Conservation (phyloP, 2,888 invertebrate genomes). For the Hemaris fuciformis region DNA sequence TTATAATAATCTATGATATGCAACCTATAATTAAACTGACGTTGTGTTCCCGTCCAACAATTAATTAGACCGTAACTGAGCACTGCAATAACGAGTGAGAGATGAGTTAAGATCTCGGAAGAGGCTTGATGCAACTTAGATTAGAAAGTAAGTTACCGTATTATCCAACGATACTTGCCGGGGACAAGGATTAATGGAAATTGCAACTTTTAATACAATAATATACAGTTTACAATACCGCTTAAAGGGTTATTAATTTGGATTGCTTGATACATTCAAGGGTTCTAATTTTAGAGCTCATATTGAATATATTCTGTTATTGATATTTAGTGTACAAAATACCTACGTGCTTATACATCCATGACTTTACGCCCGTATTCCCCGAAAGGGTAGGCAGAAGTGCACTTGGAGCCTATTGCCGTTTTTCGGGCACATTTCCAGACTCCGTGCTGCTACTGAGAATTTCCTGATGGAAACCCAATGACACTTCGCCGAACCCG, state of each 20-base stretch:
- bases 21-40: slow-evolving; percentile 65
- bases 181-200: slow-evolving; percentile 30
- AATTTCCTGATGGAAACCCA: too few relatives aligned
- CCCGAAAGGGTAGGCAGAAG: too few relatives aligned
- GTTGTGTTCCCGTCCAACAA: slow-evolving; percentile 55
- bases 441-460: too few relatives aligned
- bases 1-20: slow-evolving; percentile 27
- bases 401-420: too few relatives aligned
- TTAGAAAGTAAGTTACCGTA: slow-evolving; percentile 43
- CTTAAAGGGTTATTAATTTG: not conserved
- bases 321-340: too few relatives aligned
- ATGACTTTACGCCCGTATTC: too few relatives aligned
- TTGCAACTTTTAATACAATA: slow-evolving; percentile 19
- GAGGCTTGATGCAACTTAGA: slow-evolving; percentile 41
- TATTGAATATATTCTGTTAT: too few relatives aligned
- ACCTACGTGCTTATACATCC: too few relatives aligned
- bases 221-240: not conserved
- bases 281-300: not conserved
- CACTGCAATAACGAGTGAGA: slow-evolving; percentile 52
- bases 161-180: slow-evolving; percentile 7
- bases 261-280: not conserved
- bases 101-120: slow-evolving; percentile 40
- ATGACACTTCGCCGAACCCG: too few relatives aligned
- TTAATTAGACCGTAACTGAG: slow-evolving; percentile 63
- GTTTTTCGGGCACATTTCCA: too few relatives aligned